Evolutionary conservation across 2,113 vertebrate species (phyloP).

Genomic region (Zootoca vivipara): DNA sequence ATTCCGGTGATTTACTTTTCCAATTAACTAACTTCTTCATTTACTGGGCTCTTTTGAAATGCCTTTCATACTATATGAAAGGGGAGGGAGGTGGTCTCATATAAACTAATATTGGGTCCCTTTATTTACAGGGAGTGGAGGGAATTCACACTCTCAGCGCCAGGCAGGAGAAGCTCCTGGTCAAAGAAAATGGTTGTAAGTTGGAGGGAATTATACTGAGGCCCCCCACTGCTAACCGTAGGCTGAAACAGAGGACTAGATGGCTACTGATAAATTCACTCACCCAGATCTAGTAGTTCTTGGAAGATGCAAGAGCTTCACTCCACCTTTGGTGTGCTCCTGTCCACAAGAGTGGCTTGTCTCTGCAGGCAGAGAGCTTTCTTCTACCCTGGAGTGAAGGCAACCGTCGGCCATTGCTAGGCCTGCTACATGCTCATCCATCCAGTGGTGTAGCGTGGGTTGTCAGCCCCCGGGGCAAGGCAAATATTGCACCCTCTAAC

Average conservation of each 20-base stretch:
- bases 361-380: background rate
- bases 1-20: constrained; percentile 47
- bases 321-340: too few relatives aligned
- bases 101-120: constrained; percentile 15
- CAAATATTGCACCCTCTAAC: too few relatives aligned
- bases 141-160: background rate
- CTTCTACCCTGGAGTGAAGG: background rate
- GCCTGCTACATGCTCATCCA: background rate
- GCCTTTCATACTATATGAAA: constrained; percentile 21
- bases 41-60: constrained; percentile 49
- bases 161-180: background rate
- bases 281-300: background rate
- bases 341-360: background rate
- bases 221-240: too few relatives aligned
- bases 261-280: background rate
- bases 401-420: background rate
- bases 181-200: background rate
- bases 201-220: too few relatives aligned
- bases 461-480: too few relatives aligned
- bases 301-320: background rate
- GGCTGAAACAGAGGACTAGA: background rate
- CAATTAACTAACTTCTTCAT: constrained; percentile 39
- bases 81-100: constrained; percentile 14
- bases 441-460: too few relatives aligned
- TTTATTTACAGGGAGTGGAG: background rate